Conservation (phyloP, 2,888 invertebrate genomes). For the Nezara viridula region DNA sequence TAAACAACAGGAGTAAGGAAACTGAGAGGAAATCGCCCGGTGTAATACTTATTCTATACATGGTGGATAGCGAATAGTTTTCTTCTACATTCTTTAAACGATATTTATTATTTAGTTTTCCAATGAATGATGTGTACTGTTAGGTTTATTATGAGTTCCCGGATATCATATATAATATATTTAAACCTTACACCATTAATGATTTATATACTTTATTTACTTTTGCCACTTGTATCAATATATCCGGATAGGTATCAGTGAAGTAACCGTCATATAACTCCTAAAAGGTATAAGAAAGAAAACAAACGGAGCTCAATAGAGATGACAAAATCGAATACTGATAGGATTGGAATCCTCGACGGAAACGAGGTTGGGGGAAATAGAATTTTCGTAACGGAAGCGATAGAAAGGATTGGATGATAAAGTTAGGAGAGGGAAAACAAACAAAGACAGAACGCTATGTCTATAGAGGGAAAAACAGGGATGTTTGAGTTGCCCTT, state of each 20-base stretch:
- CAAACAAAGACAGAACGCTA: conserved; percentile 41
- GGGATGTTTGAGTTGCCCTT: conserved; percentile 12
- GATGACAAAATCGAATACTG: conserved; percentile 3
- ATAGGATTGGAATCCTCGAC: neutral
- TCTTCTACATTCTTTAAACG: no score
- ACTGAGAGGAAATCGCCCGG: no score
- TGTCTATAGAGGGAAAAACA: neutral
- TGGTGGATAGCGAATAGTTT: no score
- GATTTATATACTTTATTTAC: no score
- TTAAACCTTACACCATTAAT: no score
- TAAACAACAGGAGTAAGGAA: no score
- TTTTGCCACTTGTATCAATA: no score
- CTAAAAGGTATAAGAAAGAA: neutral
- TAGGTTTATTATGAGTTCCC: no score
- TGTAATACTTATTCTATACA: no score
- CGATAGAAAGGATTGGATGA: conserved; percentile 26
- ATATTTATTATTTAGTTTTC: no score
- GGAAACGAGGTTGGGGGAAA: conserved; percentile 11
- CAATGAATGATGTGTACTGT: no score
- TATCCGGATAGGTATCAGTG: neutral
- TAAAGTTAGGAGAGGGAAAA: conserved; percentile 10
- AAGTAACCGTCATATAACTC: neutral
- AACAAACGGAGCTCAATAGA: neutral
- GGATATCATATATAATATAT: no score
- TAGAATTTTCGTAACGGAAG: conserved; percentile 37